A percentile compares a stretch with the other conserved stretches of the same genome.
phyloP scores from a whole-genome alignment of 2,797 vertebrate species.

The Gephyroberyx darwinii region DNA sequence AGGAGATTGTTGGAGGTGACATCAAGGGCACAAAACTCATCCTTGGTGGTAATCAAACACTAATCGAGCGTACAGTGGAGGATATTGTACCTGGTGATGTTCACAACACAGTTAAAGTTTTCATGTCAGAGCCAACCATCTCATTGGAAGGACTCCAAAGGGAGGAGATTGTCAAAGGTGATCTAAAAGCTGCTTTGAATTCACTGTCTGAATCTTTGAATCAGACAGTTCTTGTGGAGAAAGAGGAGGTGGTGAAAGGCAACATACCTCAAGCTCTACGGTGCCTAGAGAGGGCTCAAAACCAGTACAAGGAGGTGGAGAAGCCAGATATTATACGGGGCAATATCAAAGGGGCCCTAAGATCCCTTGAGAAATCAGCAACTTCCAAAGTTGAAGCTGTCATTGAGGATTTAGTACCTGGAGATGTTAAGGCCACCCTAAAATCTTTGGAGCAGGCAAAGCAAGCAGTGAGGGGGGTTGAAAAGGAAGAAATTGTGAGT shows the following conservation, averaged over 20 bases:
- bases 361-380: conserved; percentile 87
- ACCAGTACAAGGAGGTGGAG: conserved; percentile 80
- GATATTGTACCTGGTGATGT: conserved; percentile 92
- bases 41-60: conserved; percentile 79
- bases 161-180: conserved; percentile 87
- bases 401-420: conserved; percentile 85
- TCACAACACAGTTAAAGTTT: conserved; percentile 85
- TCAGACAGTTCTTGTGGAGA: conserved; percentile 83
- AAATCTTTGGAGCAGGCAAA: conserved; percentile 86
- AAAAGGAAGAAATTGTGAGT: conserved; percentile 82
- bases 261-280: conserved; percentile 83
- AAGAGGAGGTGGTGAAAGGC: conserved; percentile 88
- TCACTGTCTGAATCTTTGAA: conserved; percentile 86
- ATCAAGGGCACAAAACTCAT: conserved; percentile 87
- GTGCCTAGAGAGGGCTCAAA: conserved; percentile 85
- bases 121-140: conserved; percentile 84
- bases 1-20: conserved; percentile 86
- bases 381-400: conserved; percentile 80
- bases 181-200: conserved; percentile 86
- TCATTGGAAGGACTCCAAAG: conserved; percentile 77
- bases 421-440: conserved; percentile 87
- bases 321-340: conserved; percentile 85
- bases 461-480: conserved; percentile 77
- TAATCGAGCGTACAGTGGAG: conserved; percentile 86
- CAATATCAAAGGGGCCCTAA: conserved; percentile 86